phyloP scores from a whole-genome alignment of 2,113 vertebrate genomes.

The Proterorhinus semilunaris region DNA sequence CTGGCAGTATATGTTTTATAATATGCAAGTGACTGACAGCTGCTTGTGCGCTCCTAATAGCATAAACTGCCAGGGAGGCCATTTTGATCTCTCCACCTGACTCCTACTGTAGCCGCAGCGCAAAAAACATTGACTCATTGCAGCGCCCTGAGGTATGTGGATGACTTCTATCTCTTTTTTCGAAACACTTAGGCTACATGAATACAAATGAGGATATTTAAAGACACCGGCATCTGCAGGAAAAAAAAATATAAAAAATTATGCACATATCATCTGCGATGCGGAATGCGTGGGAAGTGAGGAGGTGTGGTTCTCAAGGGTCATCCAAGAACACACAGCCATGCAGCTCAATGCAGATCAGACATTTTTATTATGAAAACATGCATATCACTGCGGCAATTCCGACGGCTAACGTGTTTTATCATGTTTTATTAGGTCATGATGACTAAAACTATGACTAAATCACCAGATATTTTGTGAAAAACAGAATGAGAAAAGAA shows the following conservation, averaged over 20 bases:
- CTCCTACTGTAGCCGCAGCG: slow-evolving; percentile 56
- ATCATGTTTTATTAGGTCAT: no score
- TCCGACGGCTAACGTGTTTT: no score
- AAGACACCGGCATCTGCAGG: slow-evolving; percentile 56
- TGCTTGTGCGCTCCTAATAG: slow-evolving; percentile 38
- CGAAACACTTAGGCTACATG: slow-evolving; percentile 54
- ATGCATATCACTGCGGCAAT: no score
- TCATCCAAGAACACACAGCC: slow-evolving; percentile 55
- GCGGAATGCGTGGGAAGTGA: slow-evolving; percentile 57
- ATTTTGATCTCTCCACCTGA: slow-evolving; percentile 43
- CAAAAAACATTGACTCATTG: slow-evolving; percentile 65
- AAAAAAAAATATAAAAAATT: slow-evolving; percentile 40
- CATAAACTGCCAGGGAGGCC: slow-evolving; percentile 51
- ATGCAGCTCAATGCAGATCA: slow-evolving; percentile 30
- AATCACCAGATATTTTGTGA: no score
- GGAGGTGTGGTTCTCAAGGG: slow-evolving; percentile 57
- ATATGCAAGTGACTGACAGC: slow-evolving; percentile 51
- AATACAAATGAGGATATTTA: slow-evolving; percentile 75
- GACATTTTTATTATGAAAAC: slow-evolving; percentile 1
- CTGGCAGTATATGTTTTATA: slow-evolving; percentile 16
- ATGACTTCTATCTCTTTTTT: slow-evolving; percentile 57
- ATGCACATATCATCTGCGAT: slow-evolving; percentile 46
- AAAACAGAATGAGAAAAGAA: no score
- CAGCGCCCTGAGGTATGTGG: slow-evolving; percentile 59
- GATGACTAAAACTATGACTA: no score